Evolutionary conservation across 2,797 vertebrate genomes (phyloP).

Genomic region (Cichlasoma orientale): DNA sequence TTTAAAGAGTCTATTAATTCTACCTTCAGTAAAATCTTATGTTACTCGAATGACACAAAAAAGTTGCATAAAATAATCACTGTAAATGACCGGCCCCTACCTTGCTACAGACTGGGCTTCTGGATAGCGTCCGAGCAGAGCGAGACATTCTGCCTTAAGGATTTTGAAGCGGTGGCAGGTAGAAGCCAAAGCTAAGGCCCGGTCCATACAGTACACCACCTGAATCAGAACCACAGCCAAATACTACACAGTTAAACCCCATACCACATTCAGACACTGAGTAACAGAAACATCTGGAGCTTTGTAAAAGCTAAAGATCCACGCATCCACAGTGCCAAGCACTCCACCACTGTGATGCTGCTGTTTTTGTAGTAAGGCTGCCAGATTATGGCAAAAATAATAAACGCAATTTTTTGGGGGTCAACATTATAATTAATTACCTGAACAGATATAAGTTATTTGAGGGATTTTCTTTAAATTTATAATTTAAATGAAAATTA

Average conservation of each 20-base stretch:
- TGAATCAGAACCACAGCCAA: conserved; percentile 53
- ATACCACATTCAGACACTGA: not conserved
- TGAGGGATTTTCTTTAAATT: not conserved
- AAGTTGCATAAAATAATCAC: not conserved
- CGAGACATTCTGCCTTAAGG: conserved; percentile 93
- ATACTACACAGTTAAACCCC: not conserved
- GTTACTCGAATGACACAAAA: not conserved
- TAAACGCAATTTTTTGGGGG: not conserved
- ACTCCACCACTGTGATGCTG: not conserved
- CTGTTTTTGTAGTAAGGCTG: not conserved
- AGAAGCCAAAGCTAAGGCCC: conserved; percentile 89
- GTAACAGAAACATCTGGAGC: not conserved
- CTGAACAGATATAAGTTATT: not conserved
- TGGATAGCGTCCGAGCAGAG: conserved; percentile 90
- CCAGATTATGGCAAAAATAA: not conserved
- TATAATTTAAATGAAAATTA: not conserved
- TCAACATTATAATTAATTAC: not conserved
- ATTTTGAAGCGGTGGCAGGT: conserved; percentile 96
- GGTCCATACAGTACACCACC: conserved; percentile 97
- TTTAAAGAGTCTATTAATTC: not conserved
- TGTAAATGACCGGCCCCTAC: conserved; percentile 64
- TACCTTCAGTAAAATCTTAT: not conserved
- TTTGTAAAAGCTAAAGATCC: not conserved
- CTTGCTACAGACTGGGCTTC: conserved; percentile 96
- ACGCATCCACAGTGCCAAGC: not conserved